A percentile compares a stretch with the other conserved stretches of the same genome.
Conservation (phyloP, 1,140 invertebrate genomes). For the Wasmannia auropunctata region DNA sequence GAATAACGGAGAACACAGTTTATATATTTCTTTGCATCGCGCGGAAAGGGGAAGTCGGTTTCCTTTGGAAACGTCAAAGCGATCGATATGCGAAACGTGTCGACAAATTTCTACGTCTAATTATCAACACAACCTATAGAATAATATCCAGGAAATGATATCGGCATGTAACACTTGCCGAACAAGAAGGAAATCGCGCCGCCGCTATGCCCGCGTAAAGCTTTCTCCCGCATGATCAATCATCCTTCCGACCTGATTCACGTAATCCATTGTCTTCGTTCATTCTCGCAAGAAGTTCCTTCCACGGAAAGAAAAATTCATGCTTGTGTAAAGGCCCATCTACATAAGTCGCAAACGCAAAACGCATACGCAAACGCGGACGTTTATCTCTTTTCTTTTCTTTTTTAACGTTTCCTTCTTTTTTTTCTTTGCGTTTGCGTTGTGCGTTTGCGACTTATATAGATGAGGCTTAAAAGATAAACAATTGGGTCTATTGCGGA, state of each 20-base stretch:
- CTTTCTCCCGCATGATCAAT: conserved; percentile 58
- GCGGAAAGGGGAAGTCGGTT: conserved; percentile 52
- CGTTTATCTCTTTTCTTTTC: no score
- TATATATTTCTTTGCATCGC: conserved; percentile 14
- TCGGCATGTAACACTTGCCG: conserved; percentile 1
- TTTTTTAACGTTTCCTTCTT: no score
- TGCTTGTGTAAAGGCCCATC: background rate
- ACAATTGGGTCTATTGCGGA: background rate
- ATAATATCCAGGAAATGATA: conserved; percentile 33
- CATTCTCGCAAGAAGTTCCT: conserved; percentile 28
- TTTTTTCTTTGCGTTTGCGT: no score
- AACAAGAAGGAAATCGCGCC: conserved; percentile 3
- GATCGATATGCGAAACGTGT: conserved; percentile 34
- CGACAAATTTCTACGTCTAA: conserved; percentile 23
- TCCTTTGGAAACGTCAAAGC: conserved; percentile 22
- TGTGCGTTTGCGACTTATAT: no score
- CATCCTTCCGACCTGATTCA: conserved; percentile 50
- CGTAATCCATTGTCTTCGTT: conserved; percentile 47
- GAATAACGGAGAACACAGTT: conserved; percentile 1
- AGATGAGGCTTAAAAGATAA: no score
- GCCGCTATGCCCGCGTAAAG: background rate
- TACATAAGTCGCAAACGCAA: no score
- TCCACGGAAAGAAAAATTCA: background rate
- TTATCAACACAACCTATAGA: background rate
- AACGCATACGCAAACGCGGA: no score